These are phyloP conservation scores for Leptopilina clavipes DNA, from an alignment of 1,140 invertebrate genomes.

Conservation along the genomic window DNA sequence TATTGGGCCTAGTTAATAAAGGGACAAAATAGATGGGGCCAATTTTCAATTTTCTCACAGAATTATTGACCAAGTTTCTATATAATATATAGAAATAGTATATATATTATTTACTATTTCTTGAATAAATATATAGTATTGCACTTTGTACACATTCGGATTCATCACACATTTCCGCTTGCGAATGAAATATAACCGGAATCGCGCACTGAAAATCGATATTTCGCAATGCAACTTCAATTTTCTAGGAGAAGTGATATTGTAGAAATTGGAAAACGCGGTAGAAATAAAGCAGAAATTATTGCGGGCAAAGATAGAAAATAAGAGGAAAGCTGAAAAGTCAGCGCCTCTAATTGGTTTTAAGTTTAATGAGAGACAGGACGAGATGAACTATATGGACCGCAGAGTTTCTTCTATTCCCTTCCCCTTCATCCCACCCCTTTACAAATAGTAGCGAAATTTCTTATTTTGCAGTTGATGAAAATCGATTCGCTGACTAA, in stretches of 20 bases:
- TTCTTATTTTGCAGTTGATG: too few species aligned
- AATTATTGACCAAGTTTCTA: neutral
- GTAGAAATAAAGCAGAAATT: neutral
- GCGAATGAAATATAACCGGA: constrained; percentile 15
- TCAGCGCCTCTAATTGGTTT: constrained; percentile 3
- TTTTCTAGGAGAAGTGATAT: constrained; percentile 14
- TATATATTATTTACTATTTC: too few species aligned
- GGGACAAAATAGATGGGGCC: too few species aligned
- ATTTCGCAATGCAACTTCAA: constrained; percentile 10
- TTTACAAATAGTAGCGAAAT: too few species aligned
- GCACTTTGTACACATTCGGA: neutral
- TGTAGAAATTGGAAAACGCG: neutral
- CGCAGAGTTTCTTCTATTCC: neutral
- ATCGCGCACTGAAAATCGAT: constrained; percentile 2
- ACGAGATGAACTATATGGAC: neutral
- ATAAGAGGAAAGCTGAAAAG: constrained; percentile 10
- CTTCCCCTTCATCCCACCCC: neutral
- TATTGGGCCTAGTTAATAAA: too few species aligned
- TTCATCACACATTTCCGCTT: constrained; percentile 17
- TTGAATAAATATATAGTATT: too few species aligned
- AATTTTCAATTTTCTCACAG: neutral
- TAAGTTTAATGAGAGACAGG: neutral
- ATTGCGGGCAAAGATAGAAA: neutral
- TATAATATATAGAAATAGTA: too few species aligned
- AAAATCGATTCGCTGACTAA: too few species aligned